Base-by-base conservation (phyloP, 2,113 vertebrate species). In the Psilopsiagon aymara region DNA sequence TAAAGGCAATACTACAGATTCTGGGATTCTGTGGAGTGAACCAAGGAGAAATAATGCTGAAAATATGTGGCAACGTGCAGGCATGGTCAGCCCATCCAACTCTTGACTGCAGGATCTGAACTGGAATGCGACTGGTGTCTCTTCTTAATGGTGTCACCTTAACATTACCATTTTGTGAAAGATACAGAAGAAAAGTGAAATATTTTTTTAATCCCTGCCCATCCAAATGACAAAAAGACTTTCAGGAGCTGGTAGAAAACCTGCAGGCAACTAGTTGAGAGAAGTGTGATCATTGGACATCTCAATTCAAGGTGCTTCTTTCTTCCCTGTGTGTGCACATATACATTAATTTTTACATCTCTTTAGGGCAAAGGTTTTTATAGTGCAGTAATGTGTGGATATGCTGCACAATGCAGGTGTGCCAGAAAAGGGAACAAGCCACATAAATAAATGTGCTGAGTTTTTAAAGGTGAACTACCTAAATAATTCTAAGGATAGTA, bases 211-310 rank as follows among this genome's bases (percentile, higher is more conserved):
- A 5, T 16, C 64, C 20, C 53, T 53, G 16, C 7, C 7, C 13
- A 46, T 69, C 9, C 31, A 60, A 89, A 47, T 7, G 69, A 41
- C 19, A n/a, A 68, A 66, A 63, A 46, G 10, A 4, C 2, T 51
- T 81, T 39, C 52, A 37, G 19, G 17, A 91, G 4, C 15, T 46
- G 9, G 8, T n/a, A 83, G 28, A 79, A 85, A 62, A 57, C 44
- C 12, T 68, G 35, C 17, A 66, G 7, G 8, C 0, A 5, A 79
- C 23, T 7, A 77, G 24, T 35, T 88, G 28, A 33, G 23, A 70
- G 25, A 68, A 46, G 10, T 28, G 17, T 6, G 4, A 19, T 28
- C 0, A 0, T 7, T 82, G 8, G 7, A 39, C 17, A 29, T 43
- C n/a, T 86, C 16, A 67, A 13, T 13, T 80, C n/a, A 79, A 84